These are phyloP conservation scores for Seriola rivoliana DNA, from an alignment of 2,113 vertebrate genomes.

Conservation along the genomic window DNA sequence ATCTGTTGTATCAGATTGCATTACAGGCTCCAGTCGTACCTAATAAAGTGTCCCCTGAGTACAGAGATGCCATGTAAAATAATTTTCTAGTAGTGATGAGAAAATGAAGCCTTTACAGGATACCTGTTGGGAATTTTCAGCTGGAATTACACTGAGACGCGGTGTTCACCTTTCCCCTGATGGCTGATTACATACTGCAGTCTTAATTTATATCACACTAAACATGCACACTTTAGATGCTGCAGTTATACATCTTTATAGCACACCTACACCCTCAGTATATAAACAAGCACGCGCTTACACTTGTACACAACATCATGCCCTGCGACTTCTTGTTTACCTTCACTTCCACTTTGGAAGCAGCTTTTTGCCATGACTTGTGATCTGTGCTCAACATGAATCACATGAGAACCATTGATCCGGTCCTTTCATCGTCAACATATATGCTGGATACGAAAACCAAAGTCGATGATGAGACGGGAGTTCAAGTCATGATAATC, in stretches of 20 bases:
- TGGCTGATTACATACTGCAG: conserved; percentile 1
- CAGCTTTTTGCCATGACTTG: neutral
- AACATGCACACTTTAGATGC: neutral
- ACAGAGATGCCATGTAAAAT: neutral
- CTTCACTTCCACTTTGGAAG: conserved; percentile 16
- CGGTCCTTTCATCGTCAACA: conserved; percentile 42
- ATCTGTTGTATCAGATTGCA: neutral
- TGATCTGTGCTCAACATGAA: conserved; percentile 18
- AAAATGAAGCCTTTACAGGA: neutral
- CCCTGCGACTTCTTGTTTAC: conserved; percentile 3
- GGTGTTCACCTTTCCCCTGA: neutral
- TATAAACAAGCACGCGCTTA: neutral
- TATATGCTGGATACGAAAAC: conserved; percentile 9
- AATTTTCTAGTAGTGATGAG: neutral
- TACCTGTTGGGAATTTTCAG: neutral
- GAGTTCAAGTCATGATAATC: conserved; percentile 39
- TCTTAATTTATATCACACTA: neutral
- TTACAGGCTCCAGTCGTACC: neutral
- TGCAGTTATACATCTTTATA: neutral
- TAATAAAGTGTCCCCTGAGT: neutral
- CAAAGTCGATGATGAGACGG: conserved; percentile 23
- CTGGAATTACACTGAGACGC: neutral
- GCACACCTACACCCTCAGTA: neutral
- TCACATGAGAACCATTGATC: conserved; percentile 40
- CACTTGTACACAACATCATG: neutral